Percentiles rank a stretch among this genome's conserved stretches.
These are phyloP conservation scores for Laothoe populi DNA, from an alignment of 2,888 invertebrate species.

Conservation along the genomic window DNA sequence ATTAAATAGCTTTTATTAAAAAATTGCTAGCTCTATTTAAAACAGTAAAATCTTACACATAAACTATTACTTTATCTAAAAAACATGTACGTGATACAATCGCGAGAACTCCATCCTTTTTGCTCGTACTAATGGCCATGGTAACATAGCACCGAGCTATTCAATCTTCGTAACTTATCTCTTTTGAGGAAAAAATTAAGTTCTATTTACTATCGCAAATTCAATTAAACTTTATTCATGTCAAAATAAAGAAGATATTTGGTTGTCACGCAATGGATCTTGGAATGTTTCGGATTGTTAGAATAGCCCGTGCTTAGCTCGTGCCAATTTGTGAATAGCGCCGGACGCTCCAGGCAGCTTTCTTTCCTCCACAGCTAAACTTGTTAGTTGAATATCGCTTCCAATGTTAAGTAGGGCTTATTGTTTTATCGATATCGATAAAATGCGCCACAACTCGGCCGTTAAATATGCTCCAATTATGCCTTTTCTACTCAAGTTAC, in stretches of 20 bases:
- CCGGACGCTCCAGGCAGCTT: constrained; percentile 79
- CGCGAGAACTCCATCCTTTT: constrained; percentile 69
- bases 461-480: constrained; percentile 21
- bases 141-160: constrained; percentile 73
- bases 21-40: neutral
- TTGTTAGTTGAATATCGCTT: constrained; percentile 80
- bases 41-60: constrained; percentile 28
- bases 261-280: constrained; percentile 32
- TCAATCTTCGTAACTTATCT: constrained; percentile 73
- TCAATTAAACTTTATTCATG: constrained; percentile 37
- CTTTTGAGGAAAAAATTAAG: constrained; percentile 35
- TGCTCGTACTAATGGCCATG: constrained; percentile 69
- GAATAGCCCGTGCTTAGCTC: constrained; percentile 77
- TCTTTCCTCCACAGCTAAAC: constrained; percentile 81
- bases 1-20: too few relatives aligned
- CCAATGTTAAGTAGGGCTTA: constrained; percentile 63
- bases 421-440: constrained; percentile 60
- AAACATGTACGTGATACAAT: constrained; percentile 58
- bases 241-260: constrained; percentile 41
- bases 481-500: constrained; percentile 2
- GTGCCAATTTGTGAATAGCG: constrained; percentile 84
- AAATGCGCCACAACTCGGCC: constrained; percentile 30
- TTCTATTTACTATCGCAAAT: constrained; percentile 24
- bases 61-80: constrained; percentile 33
- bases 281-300: constrained; percentile 46